Evolutionary conservation across 2,888 invertebrate species (phyloP), one percentile per base, ranked within the genome.

Genomic region (Tryphoninae sp.): DNA sequence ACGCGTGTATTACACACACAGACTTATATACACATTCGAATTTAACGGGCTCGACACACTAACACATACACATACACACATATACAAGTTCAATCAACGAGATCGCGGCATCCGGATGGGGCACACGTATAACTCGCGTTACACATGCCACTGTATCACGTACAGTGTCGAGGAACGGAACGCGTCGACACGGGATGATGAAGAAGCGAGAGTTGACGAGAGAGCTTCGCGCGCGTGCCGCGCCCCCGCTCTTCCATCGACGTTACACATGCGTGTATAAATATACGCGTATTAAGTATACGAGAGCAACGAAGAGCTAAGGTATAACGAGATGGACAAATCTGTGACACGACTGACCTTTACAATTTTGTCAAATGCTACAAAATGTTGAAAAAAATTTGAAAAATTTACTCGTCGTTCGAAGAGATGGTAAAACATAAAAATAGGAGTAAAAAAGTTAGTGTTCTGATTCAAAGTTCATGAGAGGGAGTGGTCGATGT

Each of bases 51-150:
- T 58, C 62, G 75, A 76, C 75, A 72, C 84, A 83, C n/a, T n/a
- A n/a, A n/a, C 19, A 19, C 19, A 19, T 1, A 76, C 75, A 72
- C 84, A 83, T 68, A 72, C 84, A 83, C 84, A 84, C 83, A 83
- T 6, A 33, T 6, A 6, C 84, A 84, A 83, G 86, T 82, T 80
- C 87, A 87, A 88, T 89, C 86, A 88, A 88, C 88, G 87, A 86
- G 86, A 86, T 82, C 82, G 64, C 72, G 59, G 49, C 55, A 49
- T 69, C 51, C 73, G 65, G 75, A 65, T 76, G 68, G 13, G 40
- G 62, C 51, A 45, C 58, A 45, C 62, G 64, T 49, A 55, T 55
- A 26, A 71, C 59, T 59, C 59, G 62, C 74, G 53, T 75, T 67
- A 69, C 55, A 68, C 78, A 76, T 67, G 42, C 67, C 69, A 40